Evolutionary conservation across 2,113 vertebrate species (phyloP), one percentile per base, ranked within the genome.

Genomic region (Cichladusa arquata): DNA sequence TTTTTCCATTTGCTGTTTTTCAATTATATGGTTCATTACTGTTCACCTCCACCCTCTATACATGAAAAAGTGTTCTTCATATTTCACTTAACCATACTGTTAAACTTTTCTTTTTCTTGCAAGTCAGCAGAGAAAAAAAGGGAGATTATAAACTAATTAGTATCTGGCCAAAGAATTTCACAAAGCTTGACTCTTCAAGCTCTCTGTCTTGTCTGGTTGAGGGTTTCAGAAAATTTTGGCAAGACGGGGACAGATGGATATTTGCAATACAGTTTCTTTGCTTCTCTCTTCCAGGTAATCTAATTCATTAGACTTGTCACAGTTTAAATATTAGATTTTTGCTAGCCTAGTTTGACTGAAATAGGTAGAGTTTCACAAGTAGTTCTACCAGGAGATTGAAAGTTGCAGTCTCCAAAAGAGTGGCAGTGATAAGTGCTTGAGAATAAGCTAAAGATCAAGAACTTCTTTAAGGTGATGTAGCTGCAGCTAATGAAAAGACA

Each of bases 41-140:
- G 36, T 18, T 8, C 8, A 8, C 7, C 20, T 33, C 1, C 2
- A 36, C 2, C 1, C 1, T 8, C 14, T 19, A 50, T 58, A 72
- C 24, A 12, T 34, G 57, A 80, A 76, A 79, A 82, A 47, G 4
- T 14, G 20, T 91, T 69, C 19, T 40, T 66, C 5, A 12, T 56
- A 38, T 81, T 77, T 91, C 38, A 54, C 6, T 78, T 78, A 61
- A 45, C 29, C 5, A 45, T 62, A 44, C 4, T 47, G 13, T 10
- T 70, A 69, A 92, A 45, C 9, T 76, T 87, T 8, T 51, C 1
- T 61, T 86, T 60, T 81, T 64, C 25, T 64, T 87, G 40, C 10
- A 90, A 48, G 44, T 81, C 40, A 85, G 6, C 17, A 57, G 19
- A 85, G 8, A 45, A 45, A 8, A 65, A 2, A 54, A 45, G 13